phyloP scores from a whole-genome alignment of 2,113 vertebrate genomes.

The rat (Rattus norvegicus) region DNA sequence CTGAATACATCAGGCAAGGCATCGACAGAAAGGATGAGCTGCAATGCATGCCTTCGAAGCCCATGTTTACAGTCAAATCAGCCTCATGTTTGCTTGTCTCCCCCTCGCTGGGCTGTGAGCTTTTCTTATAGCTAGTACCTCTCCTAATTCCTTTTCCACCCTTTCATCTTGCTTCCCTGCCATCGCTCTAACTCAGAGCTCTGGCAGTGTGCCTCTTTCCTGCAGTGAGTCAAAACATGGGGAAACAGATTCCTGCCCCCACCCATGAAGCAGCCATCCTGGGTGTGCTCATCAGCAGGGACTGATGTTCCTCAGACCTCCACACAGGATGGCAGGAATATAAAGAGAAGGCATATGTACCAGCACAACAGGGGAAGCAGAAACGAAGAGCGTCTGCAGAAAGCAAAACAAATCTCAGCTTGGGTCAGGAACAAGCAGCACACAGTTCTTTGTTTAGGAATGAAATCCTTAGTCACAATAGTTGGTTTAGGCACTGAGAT shows the following conservation, averaged over 20 bases:
- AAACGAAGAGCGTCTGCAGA: slow-evolving; percentile 26
- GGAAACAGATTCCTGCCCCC: slow-evolving; percentile 6
- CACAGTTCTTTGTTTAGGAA: slow-evolving; percentile 13
- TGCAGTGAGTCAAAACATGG: slow-evolving; percentile 30
- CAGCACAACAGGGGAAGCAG: slow-evolving; percentile 38
- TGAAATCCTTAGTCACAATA: neutral
- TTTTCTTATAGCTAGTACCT: slow-evolving; percentile 40
- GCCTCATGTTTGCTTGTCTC: slow-evolving; percentile 46
- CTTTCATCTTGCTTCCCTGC: slow-evolving; percentile 62
- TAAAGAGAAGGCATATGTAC: slow-evolving; percentile 50
- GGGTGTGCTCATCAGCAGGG: neutral
- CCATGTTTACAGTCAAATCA: neutral
- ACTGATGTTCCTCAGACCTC: slow-evolving; percentile 43
- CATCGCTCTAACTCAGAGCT: neutral
- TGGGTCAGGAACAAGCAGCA: slow-evolving; percentile 34
- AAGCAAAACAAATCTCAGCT: slow-evolving; percentile 63
- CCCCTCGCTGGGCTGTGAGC: slow-evolving; percentile 41
- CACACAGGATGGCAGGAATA: slow-evolving; percentile 40
- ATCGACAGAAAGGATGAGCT: neutral
- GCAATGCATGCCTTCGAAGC: neutral
- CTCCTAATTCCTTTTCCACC: slow-evolving; percentile 26
- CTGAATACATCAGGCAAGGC: slow-evolving; percentile 46
- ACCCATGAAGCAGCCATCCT: slow-evolving; percentile 44
- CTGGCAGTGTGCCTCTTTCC: slow-evolving; percentile 39
- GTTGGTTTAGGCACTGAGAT: slow-evolving; percentile 6